These are phyloP conservation scores for Muntiacus reevesi DNA, from an alignment of 2,113 vertebrate species.

Conservation along the genomic window DNA sequence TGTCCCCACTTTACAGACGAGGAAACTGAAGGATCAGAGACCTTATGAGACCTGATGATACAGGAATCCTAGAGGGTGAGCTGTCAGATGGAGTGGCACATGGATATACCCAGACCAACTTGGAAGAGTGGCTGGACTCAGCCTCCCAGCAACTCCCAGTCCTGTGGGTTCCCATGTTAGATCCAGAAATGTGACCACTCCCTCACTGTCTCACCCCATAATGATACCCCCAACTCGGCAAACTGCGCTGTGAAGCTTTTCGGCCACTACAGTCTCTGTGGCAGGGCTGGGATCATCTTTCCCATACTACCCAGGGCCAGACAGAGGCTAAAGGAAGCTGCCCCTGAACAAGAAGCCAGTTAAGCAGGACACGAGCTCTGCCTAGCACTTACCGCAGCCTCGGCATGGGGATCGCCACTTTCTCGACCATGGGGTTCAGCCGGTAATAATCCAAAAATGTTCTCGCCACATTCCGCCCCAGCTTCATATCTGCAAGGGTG, in stretches of 20 bases:
- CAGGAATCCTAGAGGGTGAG: background rate
- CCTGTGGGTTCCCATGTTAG: background rate
- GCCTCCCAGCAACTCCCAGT: background rate
- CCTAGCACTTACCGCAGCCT: constrained; percentile 80
- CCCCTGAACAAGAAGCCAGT: background rate
- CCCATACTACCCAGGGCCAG: background rate
- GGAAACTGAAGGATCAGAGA: background rate
- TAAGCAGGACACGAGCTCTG: background rate
- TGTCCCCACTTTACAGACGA: background rate
- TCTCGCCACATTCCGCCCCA: constrained; percentile 95
- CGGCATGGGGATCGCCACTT: constrained; percentile 77
- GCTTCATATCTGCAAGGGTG: constrained; percentile 90
- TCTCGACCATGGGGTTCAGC: constrained; percentile 87
- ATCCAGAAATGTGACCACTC: background rate
- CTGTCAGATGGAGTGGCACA: background rate
- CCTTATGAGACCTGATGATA: background rate
- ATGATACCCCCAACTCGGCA: background rate
- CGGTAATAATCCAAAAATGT: constrained; percentile 98
- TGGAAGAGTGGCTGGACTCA: background rate
- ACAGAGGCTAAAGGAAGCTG: background rate
- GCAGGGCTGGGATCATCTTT: background rate
- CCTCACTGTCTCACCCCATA: background rate
- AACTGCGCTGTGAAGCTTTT: background rate
- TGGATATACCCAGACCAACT: background rate
- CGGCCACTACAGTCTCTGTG: background rate